Evolutionary conservation across 2,888 invertebrate genomes (phyloP), one percentile per base, ranked within the genome.

Genomic region (Coenonympha arcania): DNA sequence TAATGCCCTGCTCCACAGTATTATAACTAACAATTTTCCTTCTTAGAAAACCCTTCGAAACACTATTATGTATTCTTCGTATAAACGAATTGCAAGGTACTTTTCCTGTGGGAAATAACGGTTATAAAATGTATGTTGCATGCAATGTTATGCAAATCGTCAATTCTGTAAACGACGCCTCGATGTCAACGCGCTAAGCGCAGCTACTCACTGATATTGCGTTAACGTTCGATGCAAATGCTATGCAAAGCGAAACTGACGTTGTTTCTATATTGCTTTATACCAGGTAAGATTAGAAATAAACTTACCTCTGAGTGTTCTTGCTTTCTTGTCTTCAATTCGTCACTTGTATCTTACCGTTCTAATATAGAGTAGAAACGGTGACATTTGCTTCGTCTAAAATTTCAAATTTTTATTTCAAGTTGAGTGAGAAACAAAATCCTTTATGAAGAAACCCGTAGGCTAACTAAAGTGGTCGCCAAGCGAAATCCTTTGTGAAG

Each of bases 101-200:
- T n/a, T n/a, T n/a, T n/a, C n/a, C 31, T 28, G 20, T 31, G 20
- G 39, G 37, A 31, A 42, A 34, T 41, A 42, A 36, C 34, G 26
- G 42, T 20, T 28, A n/a, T 24, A 13, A 15, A 42, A 48, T 42
- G 36, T 42, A 48, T 48, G 36, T 48, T 48, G 28, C 42, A 48
- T 48, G 48, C 42, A 18, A 36, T 48, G n/a, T n/a, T n/a, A 48
- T 36, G 34, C 30, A 20, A 42, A 48, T 20, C 13, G 36, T 6
- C 48, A 48, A 42, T 42, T 48, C 20, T 18, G 19, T 34, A 43
- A 39, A n/a, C 16, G 19, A 37, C 31, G 4, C 16, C 22, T 18
- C 11, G 18, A 5, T 30, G 15, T 5, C 37, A 22, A 4, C 8
- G 15, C 37, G 8, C 15, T 9, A 8, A 16, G 15, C 16, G 15